These are phyloP conservation scores for Scrobipalpa atriplicella DNA, from an alignment of 2,888 invertebrate genomes.

Conservation along the genomic window DNA sequence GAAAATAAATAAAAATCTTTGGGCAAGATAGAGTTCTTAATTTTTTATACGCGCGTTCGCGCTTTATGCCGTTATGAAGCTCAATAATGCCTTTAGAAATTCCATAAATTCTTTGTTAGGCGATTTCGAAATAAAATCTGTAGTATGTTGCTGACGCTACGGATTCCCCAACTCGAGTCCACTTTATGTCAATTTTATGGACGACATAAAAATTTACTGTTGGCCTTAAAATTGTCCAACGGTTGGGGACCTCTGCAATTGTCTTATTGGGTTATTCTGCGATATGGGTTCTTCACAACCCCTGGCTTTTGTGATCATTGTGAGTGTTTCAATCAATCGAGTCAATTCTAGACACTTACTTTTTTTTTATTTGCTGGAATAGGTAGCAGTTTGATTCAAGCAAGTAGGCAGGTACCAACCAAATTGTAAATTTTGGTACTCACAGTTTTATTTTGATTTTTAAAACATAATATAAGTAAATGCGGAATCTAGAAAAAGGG, in stretches of 20 bases:
- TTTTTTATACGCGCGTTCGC: neutral
- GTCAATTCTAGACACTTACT: neutral
- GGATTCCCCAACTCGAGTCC: slow-evolving; percentile 41
- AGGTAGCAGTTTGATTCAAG: neutral
- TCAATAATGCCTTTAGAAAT: neutral
- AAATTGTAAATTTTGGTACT: too few relatives aligned
- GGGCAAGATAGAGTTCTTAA: neutral
- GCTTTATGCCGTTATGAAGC: neutral
- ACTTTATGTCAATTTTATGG: slow-evolving; percentile 49
- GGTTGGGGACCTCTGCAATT: slow-evolving; percentile 37
- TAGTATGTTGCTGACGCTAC: slow-evolving; percentile 39
- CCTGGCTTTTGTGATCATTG: slow-evolving; percentile 9
- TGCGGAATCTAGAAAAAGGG: too few relatives aligned
- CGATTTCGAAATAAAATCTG: slow-evolving; percentile 22
- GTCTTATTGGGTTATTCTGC: slow-evolving; percentile 35
- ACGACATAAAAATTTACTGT: slow-evolving; percentile 53
- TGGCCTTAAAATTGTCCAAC: slow-evolving; percentile 42
- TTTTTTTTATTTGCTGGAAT: neutral
- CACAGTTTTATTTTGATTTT: too few relatives aligned
- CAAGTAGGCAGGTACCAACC: neutral
- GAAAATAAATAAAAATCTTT: too few relatives aligned
- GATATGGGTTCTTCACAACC: slow-evolving; percentile 7
- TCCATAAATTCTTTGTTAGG: slow-evolving; percentile 14
- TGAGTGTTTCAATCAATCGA: slow-evolving; percentile 20
- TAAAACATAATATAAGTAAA: too few relatives aligned